Percentiles rank a stretch among this genome's conserved stretches.
These are phyloP conservation scores for Protaetia brevitarsis DNA, from an alignment of 1,140 invertebrate species.

Conservation along the genomic window DNA sequence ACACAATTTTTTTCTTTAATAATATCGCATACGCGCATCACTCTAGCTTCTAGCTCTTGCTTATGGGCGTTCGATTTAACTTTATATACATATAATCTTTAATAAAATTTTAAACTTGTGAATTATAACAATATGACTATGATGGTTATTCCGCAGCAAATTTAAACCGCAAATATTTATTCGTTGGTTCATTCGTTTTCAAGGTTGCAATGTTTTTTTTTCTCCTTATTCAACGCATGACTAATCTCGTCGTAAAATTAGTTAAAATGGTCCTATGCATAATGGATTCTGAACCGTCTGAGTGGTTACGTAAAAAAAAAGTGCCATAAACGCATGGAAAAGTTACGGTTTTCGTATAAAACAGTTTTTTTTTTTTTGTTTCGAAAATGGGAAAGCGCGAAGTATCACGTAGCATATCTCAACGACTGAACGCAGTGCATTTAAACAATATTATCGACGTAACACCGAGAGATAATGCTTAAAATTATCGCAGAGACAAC, in stretches of 20 bases:
- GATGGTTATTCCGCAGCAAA: neutral
- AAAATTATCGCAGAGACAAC: neutral
- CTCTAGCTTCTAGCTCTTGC: no score
- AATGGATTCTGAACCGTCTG: no score
- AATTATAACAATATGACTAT: neutral
- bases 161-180: slow-evolving; percentile 14
- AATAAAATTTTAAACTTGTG: no score
- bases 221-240: neutral
- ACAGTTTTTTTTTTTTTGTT: neutral
- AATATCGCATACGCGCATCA: no score
- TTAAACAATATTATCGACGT: neutral
- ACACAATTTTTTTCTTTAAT: no score
- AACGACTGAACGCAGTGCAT: neutral
- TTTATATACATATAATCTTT: no score
- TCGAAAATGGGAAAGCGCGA: neutral
- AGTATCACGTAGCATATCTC: neutral
- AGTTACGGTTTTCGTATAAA: neutral
- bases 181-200: neutral
- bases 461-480: neutral
- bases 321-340: neutral
- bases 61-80: no score
- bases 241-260: neutral
- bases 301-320: no score
- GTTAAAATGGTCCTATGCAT: no score
- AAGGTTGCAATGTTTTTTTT: neutral